phyloP scores from a whole-genome alignment of 2,113 vertebrate genomes.

The Notiomystis cincta region DNA sequence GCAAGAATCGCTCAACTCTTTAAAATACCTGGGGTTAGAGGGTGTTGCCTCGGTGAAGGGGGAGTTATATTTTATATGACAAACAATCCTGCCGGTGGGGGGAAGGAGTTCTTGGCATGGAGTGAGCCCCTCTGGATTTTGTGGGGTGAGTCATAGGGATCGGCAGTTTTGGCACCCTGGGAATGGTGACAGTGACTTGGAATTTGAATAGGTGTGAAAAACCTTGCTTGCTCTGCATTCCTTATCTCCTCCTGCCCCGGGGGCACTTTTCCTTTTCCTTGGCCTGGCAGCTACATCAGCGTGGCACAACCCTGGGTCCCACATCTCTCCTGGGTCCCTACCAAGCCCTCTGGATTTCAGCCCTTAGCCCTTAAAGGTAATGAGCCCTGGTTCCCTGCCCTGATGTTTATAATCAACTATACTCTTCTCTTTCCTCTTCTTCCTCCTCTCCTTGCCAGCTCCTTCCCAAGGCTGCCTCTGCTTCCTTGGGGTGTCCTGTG shows the following conservation, averaged over 20 bases:
- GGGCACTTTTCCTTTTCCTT: background rate
- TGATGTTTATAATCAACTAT: background rate
- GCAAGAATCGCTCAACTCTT: background rate
- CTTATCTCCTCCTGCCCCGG: background rate
- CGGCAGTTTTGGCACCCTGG: background rate
- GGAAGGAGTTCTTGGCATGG: background rate
- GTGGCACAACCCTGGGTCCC: background rate
- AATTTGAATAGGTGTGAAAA: background rate
- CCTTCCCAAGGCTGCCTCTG: background rate
- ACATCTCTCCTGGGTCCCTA: background rate
- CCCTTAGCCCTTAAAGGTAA: background rate
- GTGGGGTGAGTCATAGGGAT: background rate
- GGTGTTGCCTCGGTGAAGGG: background rate
- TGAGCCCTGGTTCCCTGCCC: background rate
- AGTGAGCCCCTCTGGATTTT: background rate
- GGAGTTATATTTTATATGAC: background rate
- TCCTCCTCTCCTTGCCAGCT: background rate
- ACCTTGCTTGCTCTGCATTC: background rate
- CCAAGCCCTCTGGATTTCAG: background rate
- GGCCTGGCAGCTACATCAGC: background rate
- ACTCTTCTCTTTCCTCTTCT: accelerated
- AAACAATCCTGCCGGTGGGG: accelerated
- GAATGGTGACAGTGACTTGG: no score
- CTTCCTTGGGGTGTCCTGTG: background rate
- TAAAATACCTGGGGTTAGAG: background rate